Evolutionary conservation across 2,113 vertebrate genomes (phyloP).

Genomic region (Forbesichthys agassizii): DNA sequence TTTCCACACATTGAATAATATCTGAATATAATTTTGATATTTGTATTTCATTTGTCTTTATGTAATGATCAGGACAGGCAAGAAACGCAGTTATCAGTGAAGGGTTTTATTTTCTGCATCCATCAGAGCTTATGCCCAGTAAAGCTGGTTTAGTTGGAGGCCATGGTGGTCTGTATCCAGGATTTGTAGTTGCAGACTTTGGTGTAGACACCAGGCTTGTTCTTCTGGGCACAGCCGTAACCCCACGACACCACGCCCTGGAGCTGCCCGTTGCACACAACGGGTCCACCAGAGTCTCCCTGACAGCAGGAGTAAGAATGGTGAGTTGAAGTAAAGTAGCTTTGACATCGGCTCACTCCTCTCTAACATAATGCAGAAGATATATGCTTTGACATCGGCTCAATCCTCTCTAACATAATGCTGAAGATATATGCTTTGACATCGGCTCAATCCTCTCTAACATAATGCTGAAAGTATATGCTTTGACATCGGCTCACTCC

Average conservation of each 20-base stretch:
- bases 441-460: too few species aligned
- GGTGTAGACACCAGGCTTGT: slow-evolving; percentile 70
- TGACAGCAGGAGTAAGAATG: slow-evolving; percentile 49
- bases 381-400: too few species aligned
- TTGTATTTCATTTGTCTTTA: not conserved
- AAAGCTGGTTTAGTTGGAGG: slow-evolving; percentile 28
- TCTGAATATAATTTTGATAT: too few species aligned
- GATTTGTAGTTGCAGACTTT: slow-evolving; percentile 55
- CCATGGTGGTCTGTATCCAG: slow-evolving; percentile 70
- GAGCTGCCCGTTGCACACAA: slow-evolving; percentile 77
- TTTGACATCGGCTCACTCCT: too few species aligned
- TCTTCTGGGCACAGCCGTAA: slow-evolving; percentile 73
- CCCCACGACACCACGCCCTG: slow-evolving; percentile 90
- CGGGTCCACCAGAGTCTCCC: slow-evolving; percentile 85
- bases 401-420: too few species aligned
- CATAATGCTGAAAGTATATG: too few species aligned
- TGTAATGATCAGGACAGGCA: not conserved
- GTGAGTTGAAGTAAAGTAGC: not conserved
- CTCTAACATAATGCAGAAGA: too few species aligned
- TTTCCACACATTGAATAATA: too few species aligned
- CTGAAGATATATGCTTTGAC: too few species aligned
- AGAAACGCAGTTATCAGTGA: not conserved
- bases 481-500: too few species aligned
- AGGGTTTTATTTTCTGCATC: not conserved
- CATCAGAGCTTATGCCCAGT: not conserved